Evolutionary conservation across 2,113 vertebrate genomes (phyloP), one percentile per base, ranked within the genome.

Genomic region (Tragulus kanchil): DNA sequence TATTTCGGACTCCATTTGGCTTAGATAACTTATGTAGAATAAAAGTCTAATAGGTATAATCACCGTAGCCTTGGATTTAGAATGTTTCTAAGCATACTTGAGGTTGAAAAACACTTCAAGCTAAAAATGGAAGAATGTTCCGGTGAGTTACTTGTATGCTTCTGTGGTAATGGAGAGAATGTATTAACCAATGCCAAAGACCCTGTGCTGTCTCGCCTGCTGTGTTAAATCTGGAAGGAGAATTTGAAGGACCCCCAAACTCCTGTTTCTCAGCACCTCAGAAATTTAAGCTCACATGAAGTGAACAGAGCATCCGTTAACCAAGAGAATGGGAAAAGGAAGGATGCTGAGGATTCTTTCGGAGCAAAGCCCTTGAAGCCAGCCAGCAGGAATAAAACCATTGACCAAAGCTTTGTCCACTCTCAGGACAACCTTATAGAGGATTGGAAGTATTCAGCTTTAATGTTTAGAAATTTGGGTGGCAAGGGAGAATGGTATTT

Each of bases 1-100:
- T 85, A 90, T 95, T 97, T 94, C 92, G 36, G 85, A 95, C 36
- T 94, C 81, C 92, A 93, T 97, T 96, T 97, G 95, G 85, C 71
- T 95, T 85, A 48, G 69, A 83, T 94, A 89, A 96, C 94, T 93
- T 89, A 84, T 86, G 93, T 50, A 91, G 77, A 92, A 89, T 96
- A 82, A 91, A 95, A 89, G 75, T 61, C 93, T 93, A 94, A 93
- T 92, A 97, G 75, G n/a, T 95, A 54, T 95, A 96, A 97, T 90
- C 73, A 79, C 77, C 81, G 45, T 78, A 93, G 88, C 50, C 67
- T 96, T 96, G 65, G 36, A 48, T 92, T 94, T 85, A 85, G 26
- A 93, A 90, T 95, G 58, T 90, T 95, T 94, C 77, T 59, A 91
- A 94, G 83, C 64, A 93, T 71, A 42, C 45, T 90, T 93, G 82